phyloP scores from a whole-genome alignment of 2,797 vertebrate species.

The Sciurus carolinensis region DNA sequence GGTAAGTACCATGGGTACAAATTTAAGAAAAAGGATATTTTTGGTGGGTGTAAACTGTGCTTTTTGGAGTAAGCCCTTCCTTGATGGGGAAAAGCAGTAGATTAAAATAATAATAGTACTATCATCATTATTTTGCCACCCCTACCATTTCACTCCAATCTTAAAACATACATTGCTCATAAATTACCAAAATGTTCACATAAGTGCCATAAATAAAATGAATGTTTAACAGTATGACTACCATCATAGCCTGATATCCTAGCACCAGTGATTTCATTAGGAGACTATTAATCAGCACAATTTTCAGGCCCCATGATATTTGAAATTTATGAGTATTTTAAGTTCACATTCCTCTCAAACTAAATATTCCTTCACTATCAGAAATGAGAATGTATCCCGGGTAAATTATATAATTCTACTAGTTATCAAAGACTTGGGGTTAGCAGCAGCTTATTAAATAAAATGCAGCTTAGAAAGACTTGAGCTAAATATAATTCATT shows the following conservation, averaged over 20 bases:
- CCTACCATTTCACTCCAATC: background rate
- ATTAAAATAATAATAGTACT: background rate
- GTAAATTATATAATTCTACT: background rate
- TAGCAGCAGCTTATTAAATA: slow-evolving; percentile 38
- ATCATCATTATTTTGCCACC: background rate
- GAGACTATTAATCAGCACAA: background rate
- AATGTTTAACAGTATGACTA: background rate
- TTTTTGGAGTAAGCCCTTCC: background rate
- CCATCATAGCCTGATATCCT: background rate
- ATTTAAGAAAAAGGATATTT: background rate
- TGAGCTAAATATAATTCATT: background rate
- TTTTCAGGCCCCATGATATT: background rate
- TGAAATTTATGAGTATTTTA: background rate
- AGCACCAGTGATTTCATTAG: background rate
- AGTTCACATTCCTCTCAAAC: slow-evolving; percentile 2
- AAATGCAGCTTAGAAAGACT: background rate
- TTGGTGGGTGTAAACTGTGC: background rate
- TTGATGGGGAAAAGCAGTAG: background rate
- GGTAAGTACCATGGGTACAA: background rate
- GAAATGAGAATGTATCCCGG: background rate
- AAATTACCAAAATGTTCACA: background rate
- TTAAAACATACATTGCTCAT: background rate
- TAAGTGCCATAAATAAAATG: background rate
- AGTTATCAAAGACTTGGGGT: slow-evolving; percentile 5
- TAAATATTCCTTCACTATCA: background rate